Conservation (phyloP, 2,888 invertebrate species). For the Campopleginae sp. region DNA sequence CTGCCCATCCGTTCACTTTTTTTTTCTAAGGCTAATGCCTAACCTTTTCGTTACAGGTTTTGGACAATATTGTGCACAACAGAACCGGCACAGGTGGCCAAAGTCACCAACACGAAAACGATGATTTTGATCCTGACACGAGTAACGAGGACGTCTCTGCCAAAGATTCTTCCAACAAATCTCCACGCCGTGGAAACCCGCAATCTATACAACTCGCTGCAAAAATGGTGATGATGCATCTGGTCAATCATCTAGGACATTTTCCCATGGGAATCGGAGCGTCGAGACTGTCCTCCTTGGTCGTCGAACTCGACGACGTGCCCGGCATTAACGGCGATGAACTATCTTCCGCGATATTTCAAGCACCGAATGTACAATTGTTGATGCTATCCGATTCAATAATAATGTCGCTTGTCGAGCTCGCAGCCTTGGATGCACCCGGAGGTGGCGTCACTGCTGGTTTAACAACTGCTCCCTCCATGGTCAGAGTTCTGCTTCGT, state of each 20-base stretch:
- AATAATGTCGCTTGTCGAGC: conserved; percentile 94
- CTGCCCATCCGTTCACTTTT: not conserved
- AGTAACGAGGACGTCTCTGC: conserved; percentile 87
- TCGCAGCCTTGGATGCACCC: conserved; percentile 93
- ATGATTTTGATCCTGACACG: conserved; percentile 90
- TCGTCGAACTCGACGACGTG: conserved; percentile 96
- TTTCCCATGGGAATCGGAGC: conserved; percentile 97
- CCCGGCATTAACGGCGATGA: conserved; percentile 90
- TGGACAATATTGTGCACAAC: conserved; percentile 81
- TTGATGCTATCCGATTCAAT: conserved; percentile 94
- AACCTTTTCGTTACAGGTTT: conserved; percentile 73
- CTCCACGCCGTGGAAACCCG: conserved; percentile 77
- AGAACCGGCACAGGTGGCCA: conserved; percentile 73
- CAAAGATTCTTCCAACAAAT: conserved; percentile 82
- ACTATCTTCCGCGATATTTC: conserved; percentile 91
- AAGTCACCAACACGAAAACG: conserved; percentile 81
- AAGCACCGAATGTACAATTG: conserved; percentile 92
- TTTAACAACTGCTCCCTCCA: conserved; percentile 81
- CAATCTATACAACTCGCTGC: conserved; percentile 87
- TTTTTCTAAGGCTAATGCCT: not conserved
- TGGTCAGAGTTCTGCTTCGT: conserved; percentile 92
- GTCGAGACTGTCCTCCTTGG: conserved; percentile 94
- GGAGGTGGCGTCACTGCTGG: conserved; percentile 89
- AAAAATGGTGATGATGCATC: conserved; percentile 91
- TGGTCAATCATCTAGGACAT: conserved; percentile 96